Base-by-base conservation (phyloP, 1,140 invertebrate genomes). In the Carposina sasakii region DNA sequence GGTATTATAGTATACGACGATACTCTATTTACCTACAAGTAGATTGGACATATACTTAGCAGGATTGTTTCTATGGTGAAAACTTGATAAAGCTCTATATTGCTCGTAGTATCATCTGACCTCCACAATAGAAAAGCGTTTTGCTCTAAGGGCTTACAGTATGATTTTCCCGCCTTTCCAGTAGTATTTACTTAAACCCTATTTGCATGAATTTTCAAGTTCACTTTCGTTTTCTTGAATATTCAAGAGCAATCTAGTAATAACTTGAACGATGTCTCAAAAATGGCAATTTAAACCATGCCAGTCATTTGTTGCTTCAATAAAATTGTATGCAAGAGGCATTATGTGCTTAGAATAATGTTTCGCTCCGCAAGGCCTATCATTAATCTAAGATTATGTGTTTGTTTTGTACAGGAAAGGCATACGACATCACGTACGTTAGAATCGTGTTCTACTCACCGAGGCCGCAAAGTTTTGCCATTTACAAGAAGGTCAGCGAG, bases 381-480 rank as follows among this genome's bases (percentile, higher is more conserved):
- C 19, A 22, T 47, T n/a, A 20, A 33, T 12, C n/a, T 36, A 12
- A 37, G 8, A 26, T 41, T 24, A 30, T 20, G 16, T 15, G 44
- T 43, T 26, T 26, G 12, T 52, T 48, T 42, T 49, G 10, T 24
- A 19, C 87, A 98, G 96, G 91, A n/a, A 99, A 99, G 82, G 90
- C 96, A 0, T 99, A 95, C 71, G 97, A 99, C 67, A 98, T 99
- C 51, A 99, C 97, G 0, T 99, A 99, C 68, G 92, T 99, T 1
- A 88, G 95, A 37, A 86, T 99, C 13, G 90, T 96, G 53, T 99
- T 99, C 84, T 92, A 96, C 55, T 97, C 96, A 1, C 96, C 97
- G 0, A 87, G 97, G 34, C 98, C 98, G 0, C 97, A 99, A 71
- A 98, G 96, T 79, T 99, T 99, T 86, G 94, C 94, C 6, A 97